Percentiles rank a stretch among this genome's conserved stretches.
Evolutionary conservation across 2,797 vertebrate species (phyloP).

Genomic region (Malacoctenus gilli): DNA sequence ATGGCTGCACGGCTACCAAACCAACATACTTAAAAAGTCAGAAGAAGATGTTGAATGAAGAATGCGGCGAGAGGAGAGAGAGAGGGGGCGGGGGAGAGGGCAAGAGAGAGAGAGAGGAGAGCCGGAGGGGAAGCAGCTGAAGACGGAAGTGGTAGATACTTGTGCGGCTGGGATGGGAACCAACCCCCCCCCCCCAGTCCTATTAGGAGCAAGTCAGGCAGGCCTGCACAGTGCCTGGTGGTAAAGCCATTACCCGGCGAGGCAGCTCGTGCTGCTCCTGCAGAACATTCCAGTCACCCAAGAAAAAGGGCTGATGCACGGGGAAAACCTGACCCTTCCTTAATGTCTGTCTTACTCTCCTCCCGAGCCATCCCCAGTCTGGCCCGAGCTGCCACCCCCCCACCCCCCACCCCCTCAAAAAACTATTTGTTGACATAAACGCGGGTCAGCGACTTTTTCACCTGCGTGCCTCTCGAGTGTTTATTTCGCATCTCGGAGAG

Average conservation of each 20-base stretch:
- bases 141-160: slow-evolving; percentile 75
- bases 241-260: slow-evolving; percentile 78
- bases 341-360: slow-evolving; percentile 59
- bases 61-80: slow-evolving; percentile 31
- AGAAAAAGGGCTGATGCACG: slow-evolving; percentile 79
- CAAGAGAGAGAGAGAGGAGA: slow-evolving; percentile 27
- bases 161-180: slow-evolving; percentile 78
- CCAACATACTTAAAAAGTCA: slow-evolving; percentile 48
- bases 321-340: slow-evolving; percentile 72
- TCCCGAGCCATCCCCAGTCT: slow-evolving; percentile 44
- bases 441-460: slow-evolving; percentile 46
- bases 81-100: slow-evolving; percentile 28
- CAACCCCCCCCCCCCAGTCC: slow-evolving; percentile 71
- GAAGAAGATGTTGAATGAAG: slow-evolving; percentile 49
- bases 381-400: slow-evolving; percentile 23
- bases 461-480: slow-evolving; percentile 31
- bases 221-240: slow-evolving; percentile 70
- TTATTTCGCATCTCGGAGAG: slow-evolving; percentile 51
- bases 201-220: slow-evolving; percentile 65
- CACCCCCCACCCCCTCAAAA: no score
- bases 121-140: slow-evolving; percentile 63
- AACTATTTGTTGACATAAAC: slow-evolving; percentile 30
- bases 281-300: slow-evolving; percentile 76
- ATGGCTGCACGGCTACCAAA: slow-evolving; percentile 45
- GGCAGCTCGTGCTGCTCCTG: slow-evolving; percentile 64